Base-by-base conservation (phyloP, 2,797 vertebrate species). In the Ambastaia sidthimunki region DNA sequence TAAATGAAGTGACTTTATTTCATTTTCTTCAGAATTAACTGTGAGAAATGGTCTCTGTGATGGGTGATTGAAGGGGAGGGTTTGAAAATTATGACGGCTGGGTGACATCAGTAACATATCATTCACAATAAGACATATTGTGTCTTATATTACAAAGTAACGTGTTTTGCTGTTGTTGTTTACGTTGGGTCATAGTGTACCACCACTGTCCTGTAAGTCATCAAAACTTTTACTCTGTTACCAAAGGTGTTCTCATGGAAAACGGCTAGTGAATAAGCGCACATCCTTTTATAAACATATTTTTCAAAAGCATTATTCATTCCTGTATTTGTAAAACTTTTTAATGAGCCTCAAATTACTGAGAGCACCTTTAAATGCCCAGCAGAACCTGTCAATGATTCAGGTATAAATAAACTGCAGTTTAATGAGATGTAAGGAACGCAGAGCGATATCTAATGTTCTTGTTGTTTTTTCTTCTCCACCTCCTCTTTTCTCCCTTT, bases 381-480 rank as follows among this genome's bases (percentile, higher is more conserved):
- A 19, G 3, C n/a, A 65, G 1, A 54, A 47, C 47, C 37, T 55
- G 59, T 34, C n/a, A 74, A 7, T 66, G 52, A 16, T 31, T 71
- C 41, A 10, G 37, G 21, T 50, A 19, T 60, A 69, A 59, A 71
- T 54, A 18, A 60, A 71, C 34, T 54, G 44, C 37, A 25, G 73
- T 57, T 68, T 62, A 72, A 80, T 73, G 55, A 82, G 52, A 89
- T 82, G 63, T 4, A 73, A 66, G 81, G 75, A 87, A 83, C 77
- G 71, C 23, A 55, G 59, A 85, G 70, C 85, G 80, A 71, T 79
- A 85, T 89, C 76, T 89, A 86, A 90, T 87, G 84, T 68, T 88
- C 88, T 84, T 80, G 76, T 85, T 28, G 28, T 28, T 28, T 75
- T 86, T 75, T 76, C 74, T 16, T 7, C 1, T 6, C 41, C 68